Base-by-base conservation (phyloP, 2,888 invertebrate species). In the Gnatocerus cornutus region DNA sequence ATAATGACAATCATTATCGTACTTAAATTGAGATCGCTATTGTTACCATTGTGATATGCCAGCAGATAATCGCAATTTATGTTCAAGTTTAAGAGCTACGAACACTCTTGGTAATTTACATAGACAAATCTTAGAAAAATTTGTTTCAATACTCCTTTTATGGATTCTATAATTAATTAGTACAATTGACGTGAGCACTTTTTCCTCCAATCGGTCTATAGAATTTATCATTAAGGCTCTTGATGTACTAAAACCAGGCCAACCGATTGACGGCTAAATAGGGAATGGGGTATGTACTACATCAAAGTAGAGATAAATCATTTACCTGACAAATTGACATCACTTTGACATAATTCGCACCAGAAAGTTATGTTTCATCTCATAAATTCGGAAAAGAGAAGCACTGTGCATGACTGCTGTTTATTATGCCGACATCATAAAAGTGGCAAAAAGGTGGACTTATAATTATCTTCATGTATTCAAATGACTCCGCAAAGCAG, bases 291-390 rank as follows among this genome's bases (percentile, higher is more conserved):
- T 46, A 16, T 46, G 46, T 13, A 46, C 21, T 46, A 27, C 27
- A 46, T 50, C 30, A 29, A 50, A 50, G 30, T 50, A 30, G 50
- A 50, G 50, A 50, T 29, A 27, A 50, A 50, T 46, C 46, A 46
- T 16, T 46, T 41, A 46, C 16, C 29, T 50, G 50, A 50, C 50
- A 50, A 50, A 27, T 50, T 50, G 27, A 50, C 50, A 50, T 29
- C 27, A 21, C 46, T 21, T 46, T 46, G 46, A 46, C 46, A 46
- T 43, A 43, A 43, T 43, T 43, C 12, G 13, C 43, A 43, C 13
- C 13, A 43, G 43, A 43, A 43, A 13, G 16, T 50, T 50, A 21
- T 48, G 50, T 5, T 50, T 50, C 14, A 16, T 46, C 16, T 46
- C 46, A 46, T 41, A 41, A 41, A 41, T 41, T 41, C 21, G n/a